Evolutionary conservation across 2,888 invertebrate species (phyloP).

Genomic region (Thereva unica): DNA sequence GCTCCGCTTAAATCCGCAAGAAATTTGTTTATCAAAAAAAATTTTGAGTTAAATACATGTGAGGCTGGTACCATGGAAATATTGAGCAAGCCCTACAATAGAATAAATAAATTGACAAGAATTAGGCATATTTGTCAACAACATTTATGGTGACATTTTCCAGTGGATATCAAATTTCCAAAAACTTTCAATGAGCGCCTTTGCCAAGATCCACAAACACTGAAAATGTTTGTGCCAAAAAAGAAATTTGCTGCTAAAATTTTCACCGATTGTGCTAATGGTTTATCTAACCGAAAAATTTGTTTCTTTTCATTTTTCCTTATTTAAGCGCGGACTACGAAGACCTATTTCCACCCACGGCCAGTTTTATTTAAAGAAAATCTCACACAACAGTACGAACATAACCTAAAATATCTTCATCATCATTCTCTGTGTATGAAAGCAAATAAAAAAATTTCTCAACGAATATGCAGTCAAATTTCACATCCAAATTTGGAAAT

Average conservation of each 20-base stretch:
- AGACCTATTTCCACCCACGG: slow-evolving; percentile 41
- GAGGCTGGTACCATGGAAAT: too few relatives aligned
- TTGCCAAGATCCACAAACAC: neutral
- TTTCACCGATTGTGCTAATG: slow-evolving; percentile 19
- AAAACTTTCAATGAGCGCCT: too few relatives aligned
- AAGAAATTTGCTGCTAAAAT: neutral
- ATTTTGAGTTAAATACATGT: too few relatives aligned
- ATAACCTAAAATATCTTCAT: slow-evolving; percentile 24
- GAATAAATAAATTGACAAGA: too few relatives aligned
- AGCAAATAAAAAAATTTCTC: slow-evolving; percentile 20
- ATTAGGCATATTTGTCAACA: too few relatives aligned
- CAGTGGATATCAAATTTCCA: too few relatives aligned
- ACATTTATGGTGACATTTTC: too few relatives aligned
- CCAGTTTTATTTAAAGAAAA: slow-evolving; percentile 38
- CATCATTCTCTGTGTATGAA: neutral
- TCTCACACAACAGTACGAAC: slow-evolving; percentile 34
- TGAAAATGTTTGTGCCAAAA: neutral
- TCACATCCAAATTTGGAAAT: slow-evolving; percentile 33
- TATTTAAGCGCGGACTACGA: slow-evolving; percentile 11
- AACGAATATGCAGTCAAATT: slow-evolving; percentile 31
- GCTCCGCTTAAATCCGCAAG: too few relatives aligned
- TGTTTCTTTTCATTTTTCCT: slow-evolving; percentile 8
- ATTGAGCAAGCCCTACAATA: too few relatives aligned
- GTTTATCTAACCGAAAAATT: slow-evolving; percentile 26
- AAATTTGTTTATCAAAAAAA: too few relatives aligned